These are phyloP conservation scores for Halictus rubicundus DNA, from an alignment of 1,140 invertebrate genomes.

Conservation along the genomic window DNA sequence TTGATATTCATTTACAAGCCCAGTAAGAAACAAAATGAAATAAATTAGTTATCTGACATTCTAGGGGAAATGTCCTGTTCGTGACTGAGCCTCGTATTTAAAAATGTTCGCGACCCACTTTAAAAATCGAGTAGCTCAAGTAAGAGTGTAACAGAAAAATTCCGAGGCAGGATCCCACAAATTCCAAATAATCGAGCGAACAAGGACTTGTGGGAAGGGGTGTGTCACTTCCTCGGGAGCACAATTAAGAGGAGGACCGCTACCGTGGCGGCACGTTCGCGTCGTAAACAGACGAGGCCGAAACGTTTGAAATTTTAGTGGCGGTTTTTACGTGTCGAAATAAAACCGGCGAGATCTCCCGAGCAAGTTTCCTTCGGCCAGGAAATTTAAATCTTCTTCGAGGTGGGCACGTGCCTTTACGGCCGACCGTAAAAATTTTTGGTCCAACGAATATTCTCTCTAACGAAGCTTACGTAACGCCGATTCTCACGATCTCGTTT, in stretches of 20 bases:
- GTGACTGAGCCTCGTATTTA: no score
- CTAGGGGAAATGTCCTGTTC: no score
- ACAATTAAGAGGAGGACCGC: constrained; percentile 54
- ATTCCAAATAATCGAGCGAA: no score
- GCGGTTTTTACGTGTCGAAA: constrained; percentile 53
- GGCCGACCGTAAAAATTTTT: constrained; percentile 50
- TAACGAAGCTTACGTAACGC: constrained; percentile 22
- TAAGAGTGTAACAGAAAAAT: not conserved
- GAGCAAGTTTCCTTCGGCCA: constrained; percentile 46
- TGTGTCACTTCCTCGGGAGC: constrained; percentile 36
- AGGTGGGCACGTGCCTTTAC: constrained; percentile 47
- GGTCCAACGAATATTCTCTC: constrained; percentile 17
- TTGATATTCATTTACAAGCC: no score
- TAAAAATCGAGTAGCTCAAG: no score
- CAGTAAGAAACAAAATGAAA: no score
- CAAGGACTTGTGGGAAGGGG: not conserved
- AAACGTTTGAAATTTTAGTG: constrained; percentile 14
- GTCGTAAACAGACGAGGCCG: constrained; percentile 48
- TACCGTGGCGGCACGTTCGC: constrained; percentile 32
- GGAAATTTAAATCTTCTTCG: constrained; percentile 62
- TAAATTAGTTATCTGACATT: no score
- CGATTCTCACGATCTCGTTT: not conserved
- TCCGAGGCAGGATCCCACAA: not conserved
- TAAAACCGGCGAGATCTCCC: constrained; percentile 50
- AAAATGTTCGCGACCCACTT: no score